Conservation (phyloP, 2,113 vertebrate genomes). For the Tautogolabrus adspersus region DNA sequence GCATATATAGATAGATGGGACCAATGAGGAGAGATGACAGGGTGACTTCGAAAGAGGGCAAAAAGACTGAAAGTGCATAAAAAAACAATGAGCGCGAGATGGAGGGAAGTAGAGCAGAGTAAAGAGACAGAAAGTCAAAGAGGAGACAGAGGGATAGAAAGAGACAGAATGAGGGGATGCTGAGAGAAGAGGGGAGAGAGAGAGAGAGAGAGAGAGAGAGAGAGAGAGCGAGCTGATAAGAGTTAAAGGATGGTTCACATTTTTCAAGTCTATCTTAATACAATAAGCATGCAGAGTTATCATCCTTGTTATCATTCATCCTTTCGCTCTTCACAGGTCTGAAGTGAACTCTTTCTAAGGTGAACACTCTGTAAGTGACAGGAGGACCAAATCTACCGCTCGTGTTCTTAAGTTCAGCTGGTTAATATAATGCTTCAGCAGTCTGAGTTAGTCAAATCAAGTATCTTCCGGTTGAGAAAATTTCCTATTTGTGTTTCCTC, state of each 20-base stretch:
- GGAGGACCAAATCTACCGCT: not conserved
- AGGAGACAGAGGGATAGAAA: constrained; percentile 20
- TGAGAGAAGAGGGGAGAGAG: not conserved
- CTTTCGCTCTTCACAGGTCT: constrained; percentile 1
- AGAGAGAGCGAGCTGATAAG: constrained; percentile 7
- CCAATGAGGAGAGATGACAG: constrained; percentile 69
- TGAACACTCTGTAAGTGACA: not conserved
- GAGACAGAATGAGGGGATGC: not conserved
- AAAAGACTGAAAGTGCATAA: constrained; percentile 34
- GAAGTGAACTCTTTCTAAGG: constrained; percentile 4
- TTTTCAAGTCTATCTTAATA: not conserved
- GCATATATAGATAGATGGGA: constrained; percentile 76
- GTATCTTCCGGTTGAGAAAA: not conserved
- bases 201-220: constrained; percentile 21
- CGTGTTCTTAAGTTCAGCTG: not conserved
- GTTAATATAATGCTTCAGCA: constrained; percentile 9
- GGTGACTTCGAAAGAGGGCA: constrained; percentile 68
- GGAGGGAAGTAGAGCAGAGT: constrained; percentile 57
- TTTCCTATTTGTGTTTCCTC: not conserved
- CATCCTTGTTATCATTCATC: not conserved
- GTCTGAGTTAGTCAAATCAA: constrained; percentile 15
- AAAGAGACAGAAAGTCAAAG: constrained; percentile 48
- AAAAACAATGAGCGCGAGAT: constrained; percentile 48
- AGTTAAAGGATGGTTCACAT: not conserved
- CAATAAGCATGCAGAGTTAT: constrained; percentile 1